A percentile compares a stretch with the other conserved stretches of the same genome.
These are phyloP conservation scores for Telenomus remus DNA, from an alignment of 1,140 invertebrate species.

Conservation along the genomic window DNA sequence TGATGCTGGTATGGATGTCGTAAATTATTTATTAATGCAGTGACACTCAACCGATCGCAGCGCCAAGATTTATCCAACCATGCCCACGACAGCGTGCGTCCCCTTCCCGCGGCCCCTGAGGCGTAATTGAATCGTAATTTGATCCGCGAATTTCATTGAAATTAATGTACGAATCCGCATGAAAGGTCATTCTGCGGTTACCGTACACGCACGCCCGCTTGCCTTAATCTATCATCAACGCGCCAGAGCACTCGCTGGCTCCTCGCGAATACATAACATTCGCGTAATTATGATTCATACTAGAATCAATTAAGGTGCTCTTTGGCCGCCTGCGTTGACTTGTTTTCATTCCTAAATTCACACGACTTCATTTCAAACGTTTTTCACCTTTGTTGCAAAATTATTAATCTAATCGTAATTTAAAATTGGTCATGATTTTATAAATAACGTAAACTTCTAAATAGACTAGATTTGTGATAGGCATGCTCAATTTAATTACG, in stretches of 20 bases:
- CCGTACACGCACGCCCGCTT: constrained; percentile 8
- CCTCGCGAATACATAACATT: constrained; percentile 31
- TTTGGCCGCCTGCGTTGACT: constrained; percentile 9
- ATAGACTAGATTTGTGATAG: no score
- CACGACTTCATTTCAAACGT: neutral
- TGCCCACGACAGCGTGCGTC: neutral
- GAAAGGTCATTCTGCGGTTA: constrained; percentile 27
- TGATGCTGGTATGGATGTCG: constrained; percentile 75
- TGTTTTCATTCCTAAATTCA: constrained; percentile 10
- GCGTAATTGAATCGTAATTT: constrained; percentile 42
- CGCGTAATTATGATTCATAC: constrained; percentile 36
- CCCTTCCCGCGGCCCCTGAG: neutral
- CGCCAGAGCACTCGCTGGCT: constrained; percentile 8
- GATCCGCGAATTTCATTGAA: constrained; percentile 35
- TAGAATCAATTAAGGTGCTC: constrained; percentile 29
- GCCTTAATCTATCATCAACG: constrained; percentile 40
- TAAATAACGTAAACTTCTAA: no score
- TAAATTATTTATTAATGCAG: constrained; percentile 75
- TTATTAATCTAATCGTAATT: neutral
- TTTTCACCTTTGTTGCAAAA: neutral
- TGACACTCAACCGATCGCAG: constrained; percentile 69
- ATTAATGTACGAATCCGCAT: constrained; percentile 30
- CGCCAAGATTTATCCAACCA: constrained; percentile 35
- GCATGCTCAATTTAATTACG: no score
- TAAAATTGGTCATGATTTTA: no score